A percentile compares a stretch with the other conserved stretches of the same genome.
Conservation (phyloP, 1,140 invertebrate species). For the Antheraea mylitta region DNA sequence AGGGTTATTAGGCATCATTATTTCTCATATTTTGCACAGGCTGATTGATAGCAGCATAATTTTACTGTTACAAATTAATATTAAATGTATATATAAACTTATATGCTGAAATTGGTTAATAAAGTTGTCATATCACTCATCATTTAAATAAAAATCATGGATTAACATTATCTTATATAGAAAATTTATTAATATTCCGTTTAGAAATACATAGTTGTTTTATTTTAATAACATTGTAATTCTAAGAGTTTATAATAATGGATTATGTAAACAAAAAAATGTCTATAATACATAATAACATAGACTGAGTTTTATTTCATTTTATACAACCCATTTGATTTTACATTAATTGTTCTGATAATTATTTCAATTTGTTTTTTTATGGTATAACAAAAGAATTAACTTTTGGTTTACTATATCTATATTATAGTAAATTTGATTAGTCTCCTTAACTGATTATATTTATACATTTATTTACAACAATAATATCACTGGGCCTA, state of each 20-base stretch:
- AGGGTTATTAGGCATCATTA: constrained; percentile 36
- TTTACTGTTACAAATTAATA: constrained; percentile 29
- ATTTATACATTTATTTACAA: too few relatives aligned
- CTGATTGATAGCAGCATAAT: constrained; percentile 22
- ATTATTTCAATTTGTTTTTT: too few relatives aligned
- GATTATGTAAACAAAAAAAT: constrained; percentile 72
- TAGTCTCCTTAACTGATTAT: too few relatives aligned
- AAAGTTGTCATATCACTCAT: constrained; percentile 70
- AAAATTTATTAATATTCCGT: constrained; percentile 37
- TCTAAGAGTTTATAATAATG: constrained; percentile 63
- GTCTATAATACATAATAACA: constrained; percentile 75
- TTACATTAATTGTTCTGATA: background rate
- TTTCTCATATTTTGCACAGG: constrained; percentile 34
- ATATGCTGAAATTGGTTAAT: constrained; percentile 49
- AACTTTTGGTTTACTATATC: too few relatives aligned
- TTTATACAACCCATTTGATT: background rate
- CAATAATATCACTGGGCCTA: too few relatives aligned
- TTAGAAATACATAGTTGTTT: constrained; percentile 47
- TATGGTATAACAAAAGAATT: too few relatives aligned
- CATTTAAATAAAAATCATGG: constrained; percentile 58
- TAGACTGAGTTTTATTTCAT: constrained; percentile 51
- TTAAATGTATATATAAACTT: constrained; percentile 57
- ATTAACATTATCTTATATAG: constrained; percentile 27
- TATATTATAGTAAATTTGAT: too few relatives aligned
- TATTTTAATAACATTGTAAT: constrained; percentile 57